These are phyloP conservation scores for Drusus annulatus DNA, from an alignment of 1,140 invertebrate genomes.

Conservation along the genomic window DNA sequence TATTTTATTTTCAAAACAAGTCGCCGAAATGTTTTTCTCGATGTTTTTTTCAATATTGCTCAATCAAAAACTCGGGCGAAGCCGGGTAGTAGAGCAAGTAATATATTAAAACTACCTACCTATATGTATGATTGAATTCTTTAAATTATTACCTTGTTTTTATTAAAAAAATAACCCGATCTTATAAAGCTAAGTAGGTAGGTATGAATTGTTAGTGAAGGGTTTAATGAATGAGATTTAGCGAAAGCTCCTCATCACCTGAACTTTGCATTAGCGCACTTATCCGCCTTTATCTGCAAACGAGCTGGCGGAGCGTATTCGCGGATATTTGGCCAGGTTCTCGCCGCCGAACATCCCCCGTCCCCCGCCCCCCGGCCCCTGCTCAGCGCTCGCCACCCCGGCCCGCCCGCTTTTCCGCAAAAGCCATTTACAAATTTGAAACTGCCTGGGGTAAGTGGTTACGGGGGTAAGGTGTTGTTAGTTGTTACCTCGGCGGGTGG, in stretches of 20 bases:
- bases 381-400: not conserved
- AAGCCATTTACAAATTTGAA: slow-evolving; percentile 59
- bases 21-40: too few species aligned
- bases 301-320: slow-evolving; percentile 43
- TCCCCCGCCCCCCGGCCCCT: slow-evolving; percentile 19
- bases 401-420: slow-evolving; percentile 52
- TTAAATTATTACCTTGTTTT: too few species aligned
- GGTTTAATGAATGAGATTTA: not conserved
- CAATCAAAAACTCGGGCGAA: too few species aligned
- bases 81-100: too few species aligned
- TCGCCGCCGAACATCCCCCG: slow-evolving; percentile 9
- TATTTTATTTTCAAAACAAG: too few species aligned
- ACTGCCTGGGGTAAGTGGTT: slow-evolving; percentile 41
- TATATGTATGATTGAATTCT: too few species aligned
- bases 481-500: slow-evolving; percentile 8
- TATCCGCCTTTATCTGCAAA: slow-evolving; percentile 14
- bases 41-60: too few species aligned
- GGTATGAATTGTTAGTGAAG: too few species aligned
- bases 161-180: too few species aligned
- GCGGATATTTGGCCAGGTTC: slow-evolving; percentile 35
- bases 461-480: slow-evolving; percentile 25
- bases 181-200: too few species aligned
- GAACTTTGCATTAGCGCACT: not conserved
- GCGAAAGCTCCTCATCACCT: not conserved
- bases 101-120: too few species aligned